Evolutionary conservation across 92 coral and sea anemone species (phyloP), one percentile per base, ranked within the genome.

Genomic region (Phenganax marumi): DNA sequence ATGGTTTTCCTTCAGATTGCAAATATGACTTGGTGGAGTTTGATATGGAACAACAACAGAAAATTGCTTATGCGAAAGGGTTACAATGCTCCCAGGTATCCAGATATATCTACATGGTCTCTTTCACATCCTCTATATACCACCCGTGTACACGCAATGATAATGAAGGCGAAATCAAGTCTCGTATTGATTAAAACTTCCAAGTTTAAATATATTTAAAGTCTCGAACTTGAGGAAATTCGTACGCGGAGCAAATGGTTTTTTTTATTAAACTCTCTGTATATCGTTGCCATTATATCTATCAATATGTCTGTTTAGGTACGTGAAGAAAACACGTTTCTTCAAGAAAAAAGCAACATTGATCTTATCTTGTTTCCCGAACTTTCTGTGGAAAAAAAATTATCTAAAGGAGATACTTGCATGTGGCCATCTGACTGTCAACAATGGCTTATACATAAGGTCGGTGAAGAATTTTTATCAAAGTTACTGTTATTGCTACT

Each of bases 351-450:
- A 46, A 89, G 90, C 77, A 85, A 90, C 50, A 62, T 80, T 56
- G 87, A 93, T 65, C 68, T 92, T 13, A 92, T 92, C 33, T 84
- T 94, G 68, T 94, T 92, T 52, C 98, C 98, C 9, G 97, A 94
- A 76, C 81, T 94, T 13, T 64, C 81, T 23, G 86, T 90, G 46
- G 92, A 70, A 43, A 84, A 74, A 53, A 94, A 94, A 86, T 68
- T 83, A 69, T 85, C 85, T 77, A 94, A 87, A 71, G 97, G 90
- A 19, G 86, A 90, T n/a, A 88, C 49, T 22, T 74, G 52, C 22
- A 43, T 89, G 21, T 94, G 98, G 98, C 97, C 95, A 12, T 82
- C 89, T 10, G 97, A 94, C 63, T 87, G 91, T 16, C 98, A 94
- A 79, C 89, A 85, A 72, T 94, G 98, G 98, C 85, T 90, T 12